Percentiles rank a stretch among this genome's conserved stretches.
Conservation (phyloP, 2,888 invertebrate species). For the Amiota minor region DNA sequence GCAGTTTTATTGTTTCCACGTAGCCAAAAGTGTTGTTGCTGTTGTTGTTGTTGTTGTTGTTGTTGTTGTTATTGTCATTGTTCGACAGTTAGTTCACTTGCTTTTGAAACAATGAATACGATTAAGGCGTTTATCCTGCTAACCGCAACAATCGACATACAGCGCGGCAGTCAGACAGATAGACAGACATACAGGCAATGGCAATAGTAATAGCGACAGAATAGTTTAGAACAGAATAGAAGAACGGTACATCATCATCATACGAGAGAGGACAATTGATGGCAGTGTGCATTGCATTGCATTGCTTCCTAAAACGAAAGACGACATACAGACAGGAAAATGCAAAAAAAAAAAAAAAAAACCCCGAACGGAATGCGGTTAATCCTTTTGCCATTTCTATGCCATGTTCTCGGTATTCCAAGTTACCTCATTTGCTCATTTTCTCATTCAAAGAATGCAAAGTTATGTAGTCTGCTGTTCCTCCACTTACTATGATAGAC, state of each 20-base stretch:
- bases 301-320: no score
- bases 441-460: constrained; percentile 13
- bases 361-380: constrained; percentile 53
- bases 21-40: constrained; percentile 1
- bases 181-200: constrained; percentile 9
- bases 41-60: constrained; percentile 21
- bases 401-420: constrained; percentile 24
- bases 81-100: constrained; percentile 18
- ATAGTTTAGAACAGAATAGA: neutral
- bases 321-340: constrained; percentile 7
- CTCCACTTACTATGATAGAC: no score
- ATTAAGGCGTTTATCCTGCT: constrained; percentile 66
- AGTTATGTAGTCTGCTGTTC: constrained; percentile 11
- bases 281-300: no score
- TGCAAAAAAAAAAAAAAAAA: constrained; percentile 33
- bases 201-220: neutral
- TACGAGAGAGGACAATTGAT: no score
- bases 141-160: constrained; percentile 48
- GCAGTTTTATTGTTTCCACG: constrained; percentile 63
- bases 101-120: constrained; percentile 60
- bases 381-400: constrained; percentile 58
- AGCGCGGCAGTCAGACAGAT: constrained; percentile 35
- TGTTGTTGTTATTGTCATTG: neutral
- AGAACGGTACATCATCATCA: no score
- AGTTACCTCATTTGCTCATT: constrained; percentile 25